These are phyloP conservation scores for Theocolax elegans DNA, from an alignment of 1,140 invertebrate genomes.

Conservation along the genomic window DNA sequence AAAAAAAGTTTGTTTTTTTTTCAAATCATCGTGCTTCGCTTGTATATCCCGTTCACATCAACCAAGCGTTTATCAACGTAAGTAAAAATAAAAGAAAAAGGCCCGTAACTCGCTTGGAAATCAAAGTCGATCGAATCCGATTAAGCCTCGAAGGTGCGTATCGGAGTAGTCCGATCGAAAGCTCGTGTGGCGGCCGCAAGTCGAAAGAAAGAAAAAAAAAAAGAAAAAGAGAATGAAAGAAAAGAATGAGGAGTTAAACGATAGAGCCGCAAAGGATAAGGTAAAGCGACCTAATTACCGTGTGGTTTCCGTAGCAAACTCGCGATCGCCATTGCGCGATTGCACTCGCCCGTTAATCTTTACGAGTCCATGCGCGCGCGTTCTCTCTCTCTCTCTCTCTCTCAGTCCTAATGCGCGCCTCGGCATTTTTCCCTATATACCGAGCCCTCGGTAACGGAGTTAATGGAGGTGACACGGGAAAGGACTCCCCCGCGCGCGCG, in stretches of 20 bases:
- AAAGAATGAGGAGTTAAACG: too few relatives aligned
- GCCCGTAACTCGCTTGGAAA: too few relatives aligned
- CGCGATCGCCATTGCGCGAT: conserved; percentile 22
- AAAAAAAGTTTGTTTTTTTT: too few relatives aligned
- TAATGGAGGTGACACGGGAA: conserved; percentile 34
- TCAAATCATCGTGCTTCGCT: too few relatives aligned
- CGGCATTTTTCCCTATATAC: conserved; percentile 37
- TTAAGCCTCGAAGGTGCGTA: too few relatives aligned
- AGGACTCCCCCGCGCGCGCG: conserved; percentile 7
- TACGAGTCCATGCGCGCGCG: conserved; percentile 9
- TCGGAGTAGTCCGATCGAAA: too few relatives aligned
- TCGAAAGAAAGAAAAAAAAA: not conserved
- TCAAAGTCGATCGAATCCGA: not conserved
- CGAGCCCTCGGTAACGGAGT: conserved; percentile 7
- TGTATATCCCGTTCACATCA: too few relatives aligned
- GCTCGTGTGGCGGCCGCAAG: not conserved
- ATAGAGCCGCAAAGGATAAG: too few relatives aligned
- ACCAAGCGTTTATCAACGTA: too few relatives aligned
- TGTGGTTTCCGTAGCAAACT: not conserved
- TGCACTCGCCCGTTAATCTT: conserved; percentile 20
- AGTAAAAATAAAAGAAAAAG: too few relatives aligned
- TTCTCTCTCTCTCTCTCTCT: too few relatives aligned
- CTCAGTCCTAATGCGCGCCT: conserved; percentile 13
- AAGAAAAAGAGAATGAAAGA: too few relatives aligned
- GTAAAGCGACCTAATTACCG: conserved; percentile 31